phyloP scores from a whole-genome alignment of 2,797 vertebrate species.

The Allobates femoralis region DNA sequence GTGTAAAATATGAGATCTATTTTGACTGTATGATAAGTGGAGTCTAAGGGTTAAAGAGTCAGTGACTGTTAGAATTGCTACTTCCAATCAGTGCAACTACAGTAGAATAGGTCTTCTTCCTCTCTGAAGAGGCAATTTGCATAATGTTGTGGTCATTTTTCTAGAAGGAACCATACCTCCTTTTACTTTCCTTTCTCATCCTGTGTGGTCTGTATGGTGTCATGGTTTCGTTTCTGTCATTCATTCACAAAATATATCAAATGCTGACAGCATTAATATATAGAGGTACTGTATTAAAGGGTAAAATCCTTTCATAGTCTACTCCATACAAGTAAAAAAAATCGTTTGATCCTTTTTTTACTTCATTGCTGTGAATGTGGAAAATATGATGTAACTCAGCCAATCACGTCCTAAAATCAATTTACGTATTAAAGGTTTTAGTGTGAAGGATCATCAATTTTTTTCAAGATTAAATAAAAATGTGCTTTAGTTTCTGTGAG shows the following conservation, averaged over 20 bases:
- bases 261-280: not conserved
- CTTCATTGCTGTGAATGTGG: constrained; percentile 39
- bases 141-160: not conserved
- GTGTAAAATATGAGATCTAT: too few species aligned
- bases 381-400: constrained; percentile 29
- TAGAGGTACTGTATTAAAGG: not conserved
- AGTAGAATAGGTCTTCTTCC: too few species aligned
- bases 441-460: constrained; percentile 36
- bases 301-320: not conserved
- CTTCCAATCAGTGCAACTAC: too few species aligned
- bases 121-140: too few species aligned
- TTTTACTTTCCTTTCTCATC: not conserved
- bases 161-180: not conserved
- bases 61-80: too few species aligned
- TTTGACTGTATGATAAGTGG: too few species aligned
- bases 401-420: constrained; percentile 37
- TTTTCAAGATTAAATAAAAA: constrained; percentile 9
- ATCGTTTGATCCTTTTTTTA: constrained; percentile 32
- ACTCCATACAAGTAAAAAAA: not conserved
- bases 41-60: too few species aligned
- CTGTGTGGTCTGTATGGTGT: not conserved
- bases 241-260: not conserved
- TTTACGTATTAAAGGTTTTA: constrained; percentile 54
- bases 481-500: constrained; percentile 31
- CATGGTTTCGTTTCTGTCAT: not conserved